Evolutionary conservation across 2,113 vertebrate genomes (phyloP).

Genomic region (Anoplopoma fimbria): DNA sequence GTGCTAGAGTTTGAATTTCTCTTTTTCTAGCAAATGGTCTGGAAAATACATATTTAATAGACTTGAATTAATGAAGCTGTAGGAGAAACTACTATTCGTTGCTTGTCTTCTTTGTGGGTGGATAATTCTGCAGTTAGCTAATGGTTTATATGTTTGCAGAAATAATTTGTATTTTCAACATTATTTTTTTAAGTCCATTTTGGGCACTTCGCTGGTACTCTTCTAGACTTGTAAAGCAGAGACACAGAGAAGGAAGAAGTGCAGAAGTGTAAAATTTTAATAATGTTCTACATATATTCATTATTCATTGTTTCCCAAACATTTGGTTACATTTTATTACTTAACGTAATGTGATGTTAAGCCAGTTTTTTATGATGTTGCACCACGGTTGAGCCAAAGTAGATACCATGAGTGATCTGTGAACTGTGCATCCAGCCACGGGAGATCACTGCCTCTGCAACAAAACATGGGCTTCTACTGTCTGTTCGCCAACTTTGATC

Average conservation of each 20-base stretch:
- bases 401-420: neutral
- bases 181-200: no score
- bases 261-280: no score
- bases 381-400: neutral
- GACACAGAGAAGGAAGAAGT: no score
- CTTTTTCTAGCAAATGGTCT: conserved; percentile 27
- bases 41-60: conserved; percentile 33
- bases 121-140: no score
- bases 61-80: no score
- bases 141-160: no score
- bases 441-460: neutral
- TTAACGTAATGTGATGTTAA: conserved; percentile 22
- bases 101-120: no score
- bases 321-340: conserved; percentile 26
- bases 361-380: conserved; percentile 18
- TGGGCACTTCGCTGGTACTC: no score
- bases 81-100: no score
- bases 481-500: conserved; percentile 5
- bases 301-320: conserved; percentile 24
- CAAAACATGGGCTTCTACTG: neutral
- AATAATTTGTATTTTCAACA: no score
- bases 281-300: no score
- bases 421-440: neutral
- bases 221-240: no score
- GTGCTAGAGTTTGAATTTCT: neutral